These are phyloP conservation scores for Octodon degus DNA, from an alignment of 2,113 vertebrate genomes.

Conservation along the genomic window DNA sequence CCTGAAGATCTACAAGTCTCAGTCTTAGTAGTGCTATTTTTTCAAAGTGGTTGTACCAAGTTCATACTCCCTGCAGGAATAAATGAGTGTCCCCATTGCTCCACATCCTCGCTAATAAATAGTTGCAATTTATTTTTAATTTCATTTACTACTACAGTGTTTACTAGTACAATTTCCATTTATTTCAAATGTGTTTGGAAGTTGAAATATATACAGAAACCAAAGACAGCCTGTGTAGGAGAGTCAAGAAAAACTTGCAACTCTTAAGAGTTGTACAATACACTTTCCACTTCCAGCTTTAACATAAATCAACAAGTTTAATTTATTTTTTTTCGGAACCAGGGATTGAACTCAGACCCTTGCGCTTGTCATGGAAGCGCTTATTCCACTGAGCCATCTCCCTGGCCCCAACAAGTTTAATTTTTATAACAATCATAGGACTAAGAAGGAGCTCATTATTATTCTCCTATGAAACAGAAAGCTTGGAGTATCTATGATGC, in stretches of 20 bases:
- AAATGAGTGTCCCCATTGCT: neutral
- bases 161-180: neutral
- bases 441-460: neutral
- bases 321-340: neutral
- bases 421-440: neutral
- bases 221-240: neutral
- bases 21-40: neutral
- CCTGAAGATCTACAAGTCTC: neutral
- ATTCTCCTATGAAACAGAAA: neutral
- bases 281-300: neutral
- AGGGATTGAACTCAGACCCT: too few species aligned
- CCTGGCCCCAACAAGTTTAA: neutral
- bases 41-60: neutral
- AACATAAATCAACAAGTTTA: neutral
- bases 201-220: neutral
- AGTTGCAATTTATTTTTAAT: slow-evolving; percentile 17
- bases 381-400: too few species aligned
- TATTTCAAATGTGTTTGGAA: slow-evolving; percentile 6
- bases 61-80: neutral
- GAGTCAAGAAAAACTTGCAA: neutral
- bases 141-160: neutral
- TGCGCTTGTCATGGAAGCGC: too few species aligned
- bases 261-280: neutral
- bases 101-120: neutral
- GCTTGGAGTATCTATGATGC: neutral